Conservation (phyloP, 2,888 invertebrate genomes). For the Pterobdella sp. region DNA sequence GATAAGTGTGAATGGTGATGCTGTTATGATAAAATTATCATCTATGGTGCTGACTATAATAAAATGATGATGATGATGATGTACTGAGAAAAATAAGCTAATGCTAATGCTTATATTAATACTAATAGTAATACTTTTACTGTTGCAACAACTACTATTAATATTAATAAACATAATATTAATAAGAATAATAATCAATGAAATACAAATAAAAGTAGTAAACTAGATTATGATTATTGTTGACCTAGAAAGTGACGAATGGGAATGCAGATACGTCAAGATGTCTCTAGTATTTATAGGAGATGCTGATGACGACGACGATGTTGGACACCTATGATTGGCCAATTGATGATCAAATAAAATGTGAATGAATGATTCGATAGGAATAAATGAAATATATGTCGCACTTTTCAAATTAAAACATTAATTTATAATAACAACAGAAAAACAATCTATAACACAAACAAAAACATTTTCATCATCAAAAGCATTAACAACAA, state of each 20-base stretch:
- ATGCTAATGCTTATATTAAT: too few species aligned
- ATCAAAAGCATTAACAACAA: too few species aligned
- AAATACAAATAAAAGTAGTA: neutral
- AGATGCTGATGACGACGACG: too few species aligned
- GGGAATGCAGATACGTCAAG: neutral
- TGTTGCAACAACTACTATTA: neutral
- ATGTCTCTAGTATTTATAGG: neutral
- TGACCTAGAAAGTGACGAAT: neutral
- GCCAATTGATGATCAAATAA: conserved; percentile 2
- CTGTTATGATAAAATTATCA: neutral
- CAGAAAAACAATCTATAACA: too few species aligned
- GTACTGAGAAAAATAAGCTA: neutral
- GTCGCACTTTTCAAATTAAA: too few species aligned
- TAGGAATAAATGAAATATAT: too few species aligned
- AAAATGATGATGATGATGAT: too few species aligned
- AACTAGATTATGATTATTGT: neutral
- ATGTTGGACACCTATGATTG: neutral
- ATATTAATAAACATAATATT: neutral
- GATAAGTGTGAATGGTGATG: neutral
- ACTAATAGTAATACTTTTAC: too few species aligned
- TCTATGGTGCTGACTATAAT: too few species aligned
- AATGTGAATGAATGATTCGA: neutral
- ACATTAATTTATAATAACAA: too few species aligned
- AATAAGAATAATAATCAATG: neutral
- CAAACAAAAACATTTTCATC: too few species aligned